phyloP scores from a whole-genome alignment of 2,888 invertebrate species.

The Philopedon plagiatum region DNA sequence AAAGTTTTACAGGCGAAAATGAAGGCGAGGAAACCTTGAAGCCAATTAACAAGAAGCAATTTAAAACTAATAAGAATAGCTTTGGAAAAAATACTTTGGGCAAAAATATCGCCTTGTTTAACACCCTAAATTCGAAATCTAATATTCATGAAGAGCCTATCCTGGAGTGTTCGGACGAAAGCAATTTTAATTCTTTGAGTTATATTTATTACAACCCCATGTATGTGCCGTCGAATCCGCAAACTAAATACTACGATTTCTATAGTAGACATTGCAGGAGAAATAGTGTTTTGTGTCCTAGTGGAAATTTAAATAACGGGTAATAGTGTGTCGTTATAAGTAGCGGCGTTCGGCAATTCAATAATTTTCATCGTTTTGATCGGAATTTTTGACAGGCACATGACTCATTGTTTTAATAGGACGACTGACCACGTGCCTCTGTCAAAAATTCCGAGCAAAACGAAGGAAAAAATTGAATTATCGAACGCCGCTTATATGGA shows the following conservation, averaged over 20 bases:
- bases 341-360: too few relatives aligned
- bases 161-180: conserved; percentile 67
- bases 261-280: conserved; percentile 30
- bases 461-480: too few relatives aligned
- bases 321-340: background rate
- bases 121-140: conserved; percentile 62
- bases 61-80: conserved; percentile 11
- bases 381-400: too few relatives aligned
- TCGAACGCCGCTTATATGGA: too few relatives aligned
- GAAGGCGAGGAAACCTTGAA: background rate
- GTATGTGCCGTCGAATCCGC: conserved; percentile 55
- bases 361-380: too few relatives aligned
- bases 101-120: conserved; percentile 61
- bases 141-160: conserved; percentile 67
- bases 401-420: too few relatives aligned
- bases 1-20: background rate
- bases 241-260: conserved; percentile 54
- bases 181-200: conserved; percentile 59
- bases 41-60: background rate
- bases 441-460: too few relatives aligned
- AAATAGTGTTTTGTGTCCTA: conserved; percentile 15
- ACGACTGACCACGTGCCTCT: too few relatives aligned
- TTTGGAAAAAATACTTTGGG: conserved; percentile 49
- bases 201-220: conserved; percentile 66
- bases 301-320: conserved; percentile 2